phyloP scores from a whole-genome alignment of 2,888 invertebrate genomes.

The Adelphocoris suturalis region DNA sequence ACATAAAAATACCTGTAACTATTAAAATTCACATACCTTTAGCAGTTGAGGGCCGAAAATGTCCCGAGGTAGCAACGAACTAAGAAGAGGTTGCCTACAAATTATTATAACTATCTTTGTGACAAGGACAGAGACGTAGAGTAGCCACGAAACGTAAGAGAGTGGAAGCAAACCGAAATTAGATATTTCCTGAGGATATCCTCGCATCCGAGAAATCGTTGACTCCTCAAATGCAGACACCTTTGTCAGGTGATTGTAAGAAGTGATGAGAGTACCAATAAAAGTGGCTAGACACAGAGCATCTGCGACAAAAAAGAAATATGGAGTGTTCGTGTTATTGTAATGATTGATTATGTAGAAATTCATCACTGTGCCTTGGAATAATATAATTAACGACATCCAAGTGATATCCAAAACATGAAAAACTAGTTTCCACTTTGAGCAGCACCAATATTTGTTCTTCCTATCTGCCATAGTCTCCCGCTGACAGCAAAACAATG shows the following conservation, averaged over 20 bases:
- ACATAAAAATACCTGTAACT: no score
- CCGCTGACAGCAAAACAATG: background rate
- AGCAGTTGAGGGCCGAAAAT: slow-evolving; percentile 80
- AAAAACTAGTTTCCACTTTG: slow-evolving; percentile 57
- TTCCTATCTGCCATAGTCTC: slow-evolving; percentile 5
- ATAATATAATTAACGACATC: slow-evolving; percentile 73
- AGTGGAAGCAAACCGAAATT: slow-evolving; percentile 77
- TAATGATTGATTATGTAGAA: slow-evolving; percentile 79
- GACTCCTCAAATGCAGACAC: slow-evolving; percentile 69
- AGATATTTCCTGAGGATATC: slow-evolving; percentile 71
- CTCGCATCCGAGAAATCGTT: slow-evolving; percentile 73
- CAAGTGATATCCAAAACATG: slow-evolving; percentile 74
- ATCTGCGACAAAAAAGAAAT: slow-evolving; percentile 79
- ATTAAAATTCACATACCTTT: slow-evolving; percentile 76
- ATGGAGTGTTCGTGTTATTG: slow-evolving; percentile 78
- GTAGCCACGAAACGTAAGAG: slow-evolving; percentile 80
- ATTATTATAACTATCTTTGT: slow-evolving; percentile 80
- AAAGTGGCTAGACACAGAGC: slow-evolving; percentile 78
- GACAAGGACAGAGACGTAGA: slow-evolving; percentile 80
- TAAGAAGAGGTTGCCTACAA: slow-evolving; percentile 78
- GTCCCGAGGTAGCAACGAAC: slow-evolving; percentile 77
- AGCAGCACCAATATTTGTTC: slow-evolving; percentile 42
- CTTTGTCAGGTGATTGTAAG: slow-evolving; percentile 77
- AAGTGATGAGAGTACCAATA: slow-evolving; percentile 78
- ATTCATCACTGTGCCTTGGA: slow-evolving; percentile 79